Conservation (phyloP, 2,888 invertebrate genomes). For the Amorpha juglandis region DNA sequence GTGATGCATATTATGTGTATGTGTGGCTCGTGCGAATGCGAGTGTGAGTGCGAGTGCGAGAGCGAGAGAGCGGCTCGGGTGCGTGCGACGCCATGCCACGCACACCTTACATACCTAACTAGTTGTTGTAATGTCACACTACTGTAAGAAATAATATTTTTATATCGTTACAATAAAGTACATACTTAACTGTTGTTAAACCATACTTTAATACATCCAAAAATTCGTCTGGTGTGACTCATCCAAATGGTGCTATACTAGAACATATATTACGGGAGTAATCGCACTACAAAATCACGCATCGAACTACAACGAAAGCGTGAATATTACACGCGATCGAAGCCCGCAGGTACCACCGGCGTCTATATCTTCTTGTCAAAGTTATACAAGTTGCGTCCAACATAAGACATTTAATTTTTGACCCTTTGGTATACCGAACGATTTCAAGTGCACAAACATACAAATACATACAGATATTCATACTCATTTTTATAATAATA, state of each 20-base stretch:
- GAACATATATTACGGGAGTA: slow-evolving; percentile 42
- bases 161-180: slow-evolving; percentile 81
- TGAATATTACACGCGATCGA: slow-evolving; percentile 37
- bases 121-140: slow-evolving; percentile 65
- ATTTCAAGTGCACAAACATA: neutral
- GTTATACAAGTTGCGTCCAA: slow-evolving; percentile 3
- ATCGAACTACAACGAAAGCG: slow-evolving; percentile 33
- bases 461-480: neutral
- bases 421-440: neutral
- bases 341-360: slow-evolving; percentile 13
- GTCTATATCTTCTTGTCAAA: neutral
- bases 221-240: slow-evolving; percentile 58
- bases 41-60: slow-evolving; percentile 35
- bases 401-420: no score
- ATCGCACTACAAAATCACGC: slow-evolving; percentile 33
- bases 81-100: slow-evolving; percentile 28
- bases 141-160: slow-evolving; percentile 79
- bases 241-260: slow-evolving; percentile 78
- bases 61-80: slow-evolving; percentile 19
- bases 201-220: slow-evolving; percentile 72
- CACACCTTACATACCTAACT: slow-evolving; percentile 33
- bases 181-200: slow-evolving; percentile 71
- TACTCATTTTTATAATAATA: neutral
- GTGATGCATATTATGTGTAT: slow-evolving; percentile 53
- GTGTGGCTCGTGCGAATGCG: slow-evolving; percentile 29